A percentile compares a stretch with the other conserved stretches of the same genome.
These are phyloP conservation scores for Cheiracanthium punctorium DNA, from an alignment of 2,888 invertebrate genomes.

Conservation along the genomic window DNA sequence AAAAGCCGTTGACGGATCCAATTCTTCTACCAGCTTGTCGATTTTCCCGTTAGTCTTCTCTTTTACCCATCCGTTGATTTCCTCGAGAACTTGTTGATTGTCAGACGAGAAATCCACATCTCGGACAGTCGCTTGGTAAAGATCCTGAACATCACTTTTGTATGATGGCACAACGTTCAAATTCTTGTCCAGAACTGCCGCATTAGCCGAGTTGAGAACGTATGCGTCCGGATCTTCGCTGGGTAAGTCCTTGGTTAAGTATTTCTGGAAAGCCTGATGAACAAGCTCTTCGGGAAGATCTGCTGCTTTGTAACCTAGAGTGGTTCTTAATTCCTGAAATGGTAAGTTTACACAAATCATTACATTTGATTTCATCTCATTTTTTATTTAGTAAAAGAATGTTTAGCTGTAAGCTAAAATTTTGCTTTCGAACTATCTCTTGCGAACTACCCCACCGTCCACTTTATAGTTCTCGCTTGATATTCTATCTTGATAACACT, in stretches of 20 bases:
- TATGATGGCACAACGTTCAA: slow-evolving; percentile 26
- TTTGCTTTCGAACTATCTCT: too few relatives aligned
- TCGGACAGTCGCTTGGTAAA: slow-evolving; percentile 46
- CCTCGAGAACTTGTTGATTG: background rate
- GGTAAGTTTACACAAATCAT: too few relatives aligned
- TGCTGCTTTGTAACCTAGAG: slow-evolving; percentile 1
- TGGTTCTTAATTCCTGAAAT: slow-evolving; percentile 8
- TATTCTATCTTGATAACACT: too few relatives aligned
- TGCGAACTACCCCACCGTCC: too few relatives aligned
- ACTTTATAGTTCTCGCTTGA: too few relatives aligned
- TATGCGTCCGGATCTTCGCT: slow-evolving; percentile 9
- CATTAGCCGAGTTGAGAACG: slow-evolving; percentile 80
- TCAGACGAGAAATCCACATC: slow-evolving; percentile 56
- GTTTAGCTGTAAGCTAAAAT: too few relatives aligned
- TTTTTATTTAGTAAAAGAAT: too few relatives aligned
- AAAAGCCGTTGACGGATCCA: slow-evolving; percentile 73
- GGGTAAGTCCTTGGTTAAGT: background rate
- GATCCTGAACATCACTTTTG: slow-evolving; percentile 19
- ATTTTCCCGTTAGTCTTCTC: slow-evolving; percentile 70
- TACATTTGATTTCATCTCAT: too few relatives aligned
- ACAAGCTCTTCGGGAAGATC: slow-evolving; percentile 3
- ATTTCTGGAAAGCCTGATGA: slow-evolving; percentile 12
- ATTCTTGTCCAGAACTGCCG: slow-evolving; percentile 81
- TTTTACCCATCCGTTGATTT: slow-evolving; percentile 64
- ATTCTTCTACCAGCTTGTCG: slow-evolving; percentile 38